A percentile compares a stretch with the other conserved stretches of the same genome.
phyloP scores from a whole-genome alignment of 1,140 invertebrate genomes.

The Hylyphantes graminicola region DNA sequence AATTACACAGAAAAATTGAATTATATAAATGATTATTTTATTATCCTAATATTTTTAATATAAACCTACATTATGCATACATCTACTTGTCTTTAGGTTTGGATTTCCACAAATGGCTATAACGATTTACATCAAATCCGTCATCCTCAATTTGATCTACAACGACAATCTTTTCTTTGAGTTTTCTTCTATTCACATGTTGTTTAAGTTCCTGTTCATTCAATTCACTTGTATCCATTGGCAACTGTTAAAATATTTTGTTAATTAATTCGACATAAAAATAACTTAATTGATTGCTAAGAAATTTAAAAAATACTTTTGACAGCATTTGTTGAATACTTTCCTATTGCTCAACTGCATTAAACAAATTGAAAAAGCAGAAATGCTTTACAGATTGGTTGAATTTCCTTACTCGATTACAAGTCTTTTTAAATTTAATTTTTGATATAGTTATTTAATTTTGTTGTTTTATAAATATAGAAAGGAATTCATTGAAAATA shows the following conservation, averaged over 20 bases:
- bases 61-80: neutral
- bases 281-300: too few relatives aligned
- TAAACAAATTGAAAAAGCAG: too few relatives aligned
- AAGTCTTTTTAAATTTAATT: too few relatives aligned
- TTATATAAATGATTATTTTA: neutral
- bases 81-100: slow-evolving; percentile 17
- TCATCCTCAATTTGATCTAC: slow-evolving; percentile 82
- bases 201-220: slow-evolving; percentile 76
- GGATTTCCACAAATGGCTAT: slow-evolving; percentile 67
- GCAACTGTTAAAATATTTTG: slow-evolving; percentile 74
- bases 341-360: too few relatives aligned
- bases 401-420: too few relatives aligned
- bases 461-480: too few relatives aligned
- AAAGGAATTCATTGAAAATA: too few relatives aligned
- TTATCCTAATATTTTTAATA: neutral
- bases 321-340: too few relatives aligned
- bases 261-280: too few relatives aligned
- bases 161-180: slow-evolving; percentile 79
- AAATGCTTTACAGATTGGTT: too few relatives aligned
- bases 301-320: too few relatives aligned
- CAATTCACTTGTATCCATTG: slow-evolving; percentile 78
- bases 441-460: too few relatives aligned
- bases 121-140: slow-evolving; percentile 81
- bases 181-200: slow-evolving; percentile 77
- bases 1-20: neutral